Base-by-base conservation (phyloP, 2,797 vertebrate genomes). In the Thripadectes ignobilis region DNA sequence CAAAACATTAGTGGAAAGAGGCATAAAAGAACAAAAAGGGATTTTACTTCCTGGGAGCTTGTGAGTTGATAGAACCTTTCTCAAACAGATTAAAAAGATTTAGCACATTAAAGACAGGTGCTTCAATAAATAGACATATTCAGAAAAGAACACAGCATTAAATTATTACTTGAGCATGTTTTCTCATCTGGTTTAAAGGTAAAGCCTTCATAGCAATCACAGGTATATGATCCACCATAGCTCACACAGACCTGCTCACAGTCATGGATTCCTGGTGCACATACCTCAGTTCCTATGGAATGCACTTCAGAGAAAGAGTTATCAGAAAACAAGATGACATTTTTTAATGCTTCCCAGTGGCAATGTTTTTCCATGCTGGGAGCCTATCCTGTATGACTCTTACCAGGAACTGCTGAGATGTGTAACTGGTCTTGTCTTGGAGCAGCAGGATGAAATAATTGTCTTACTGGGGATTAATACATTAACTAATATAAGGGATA, bases 231-330 rank as follows among this genome's bases (percentile, higher is more conserved):
- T 7, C 82, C 86, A 57, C 85, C 93, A 2, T 80, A 98, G 51
- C 93, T 98, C 92, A 98, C 97, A 92, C 98, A 99, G 55, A 98
- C 90, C 39, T 99, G 98, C 86, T 99, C 97, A 80, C 99, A 99
- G 54, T 95, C 97, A 21, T 98, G 98, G 34, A 85, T 93, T 96
- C 98, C 98, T 84, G 91, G 94, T 73, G 98, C 97, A 91, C 98
- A 99, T 22, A 62, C 26, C 51, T 54, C 58, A 26, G 17, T 39
- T 74, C 69, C 72, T 63, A 72, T 21, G 30, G 41, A n/a, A 65
- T 7, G 45, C 41, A 26, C 62, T 75, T 51, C 68, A 29, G 48
- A 63, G 52, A 66, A 65, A 49, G 24, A 62, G 36, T 46, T 43
- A 61, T 7, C 51, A 23, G 3, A 49, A 85, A 85, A 4, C 15